Base-by-base conservation (phyloP, 2,797 vertebrate species). In the Gymnocypris eckloni region DNA sequence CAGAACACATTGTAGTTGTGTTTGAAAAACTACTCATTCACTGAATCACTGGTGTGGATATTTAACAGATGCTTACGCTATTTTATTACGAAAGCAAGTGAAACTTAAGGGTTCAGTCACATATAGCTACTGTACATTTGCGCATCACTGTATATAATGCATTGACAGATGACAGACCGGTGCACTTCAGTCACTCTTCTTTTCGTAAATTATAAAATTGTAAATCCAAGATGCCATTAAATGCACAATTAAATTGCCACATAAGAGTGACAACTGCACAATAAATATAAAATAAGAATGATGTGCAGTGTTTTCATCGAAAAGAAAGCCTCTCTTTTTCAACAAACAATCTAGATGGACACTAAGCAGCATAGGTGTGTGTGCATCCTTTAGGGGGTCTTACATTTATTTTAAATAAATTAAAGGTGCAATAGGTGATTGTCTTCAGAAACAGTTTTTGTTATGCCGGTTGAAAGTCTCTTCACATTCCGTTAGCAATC, bases 1-100 rank as follows among this genome's bases (percentile, higher is more conserved):
- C 20, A 69, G 45, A 73, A 69, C 72, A 86, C 33, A 25, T 48
- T 67, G 43, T 81, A 54, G 50, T 20, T 67, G 50, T 61, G 48
- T 56, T 56, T 45, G 22, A 20, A 64, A 11, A 48, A 12, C 61
- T 76, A 37, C n/a, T 41, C 61, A 28, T 39, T 25, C 25, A 43
- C 41, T 61, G 16, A 54, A 28, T 70, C 50, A 70, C 7, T 67
- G 22, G 61, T 37, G 4, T 4, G 69, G 25, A 37, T 59, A 59
- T 61, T 72, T 25, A 83, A 45, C 45, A n/a, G n/a, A 72, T 6
- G 22, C 70, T 48, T 11, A 33, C 54, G 41, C 28, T 22, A 5
- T 82, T 61, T 48, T 43, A 82, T 56, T 22, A 43, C 15, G 37
- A 48, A 45, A 61, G 6, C 67, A n/a, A 7, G 50, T 12, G 22